These are phyloP conservation scores for Rhyacophila brunnea DNA, from an alignment of 1,140 invertebrate species.

Conservation along the genomic window DNA sequence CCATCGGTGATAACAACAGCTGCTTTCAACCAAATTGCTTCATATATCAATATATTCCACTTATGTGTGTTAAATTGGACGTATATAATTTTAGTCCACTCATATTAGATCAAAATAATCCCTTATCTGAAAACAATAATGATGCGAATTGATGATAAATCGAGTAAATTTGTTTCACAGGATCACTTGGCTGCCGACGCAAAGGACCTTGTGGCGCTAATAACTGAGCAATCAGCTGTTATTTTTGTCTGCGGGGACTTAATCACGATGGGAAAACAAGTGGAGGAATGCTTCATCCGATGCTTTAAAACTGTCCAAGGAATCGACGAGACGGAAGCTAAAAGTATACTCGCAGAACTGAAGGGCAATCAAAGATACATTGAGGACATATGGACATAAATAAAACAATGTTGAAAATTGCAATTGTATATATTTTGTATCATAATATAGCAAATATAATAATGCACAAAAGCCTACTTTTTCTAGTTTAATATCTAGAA, in stretches of 20 bases:
- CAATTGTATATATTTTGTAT: too few relatives aligned
- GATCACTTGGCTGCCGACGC: conserved; percentile 55
- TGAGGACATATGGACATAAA: conserved; percentile 57
- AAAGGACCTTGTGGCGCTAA: conserved; percentile 52
- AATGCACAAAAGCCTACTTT: too few relatives aligned
- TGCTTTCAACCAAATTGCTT: too few relatives aligned
- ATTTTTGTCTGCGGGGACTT: conserved; percentile 81
- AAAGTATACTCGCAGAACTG: conserved; percentile 45
- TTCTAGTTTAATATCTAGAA: too few relatives aligned
- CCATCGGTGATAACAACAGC: too few relatives aligned
- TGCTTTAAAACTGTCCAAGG: conserved; percentile 52
- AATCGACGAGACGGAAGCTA: conserved; percentile 43
- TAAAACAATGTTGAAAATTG: not conserved
- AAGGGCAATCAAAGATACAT: conserved; percentile 52
- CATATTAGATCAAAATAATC: too few relatives aligned
- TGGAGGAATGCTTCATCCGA: conserved; percentile 59
- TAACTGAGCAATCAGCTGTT: conserved; percentile 57
- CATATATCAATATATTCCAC: too few relatives aligned
- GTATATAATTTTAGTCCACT: too few relatives aligned
- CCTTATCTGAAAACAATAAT: too few relatives aligned
- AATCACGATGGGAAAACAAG: conserved; percentile 69
- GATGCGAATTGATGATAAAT: too few relatives aligned
- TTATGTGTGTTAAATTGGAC: too few relatives aligned
- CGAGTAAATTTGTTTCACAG: conserved; percentile 43
- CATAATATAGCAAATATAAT: too few relatives aligned